These are phyloP conservation scores for Chloroclystis v-ata DNA, from an alignment of 2,888 invertebrate genomes.

Conservation along the genomic window DNA sequence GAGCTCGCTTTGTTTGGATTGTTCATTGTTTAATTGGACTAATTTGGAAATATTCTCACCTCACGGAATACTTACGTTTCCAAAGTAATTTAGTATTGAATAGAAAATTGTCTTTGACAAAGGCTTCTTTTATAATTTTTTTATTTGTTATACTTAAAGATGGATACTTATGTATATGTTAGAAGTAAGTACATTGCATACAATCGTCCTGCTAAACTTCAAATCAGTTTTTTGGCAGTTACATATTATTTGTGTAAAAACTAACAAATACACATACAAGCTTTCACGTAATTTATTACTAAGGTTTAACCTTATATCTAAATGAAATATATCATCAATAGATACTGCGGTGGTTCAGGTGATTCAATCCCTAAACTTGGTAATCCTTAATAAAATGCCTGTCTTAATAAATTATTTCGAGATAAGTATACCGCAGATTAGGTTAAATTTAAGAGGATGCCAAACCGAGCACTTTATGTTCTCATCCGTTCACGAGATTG, in stretches of 20 bases:
- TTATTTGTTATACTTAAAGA: no score
- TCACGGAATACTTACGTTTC: neutral
- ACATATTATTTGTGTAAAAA: no score
- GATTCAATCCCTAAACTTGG: conserved; percentile 32
- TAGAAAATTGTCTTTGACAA: no score
- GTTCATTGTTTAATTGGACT: conserved; percentile 8
- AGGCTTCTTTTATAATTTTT: no score
- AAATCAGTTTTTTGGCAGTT: no score
- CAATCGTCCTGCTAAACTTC: no score
- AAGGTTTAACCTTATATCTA: neutral
- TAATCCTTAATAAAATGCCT: conserved; percentile 39
- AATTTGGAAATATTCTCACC: conserved; percentile 3
- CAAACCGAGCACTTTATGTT: conserved; percentile 15
- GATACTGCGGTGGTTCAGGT: conserved; percentile 27
- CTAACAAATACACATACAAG: no score
- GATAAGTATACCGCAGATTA: conserved; percentile 25
- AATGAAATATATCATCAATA: conserved; percentile 17
- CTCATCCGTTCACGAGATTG: conserved; percentile 9
- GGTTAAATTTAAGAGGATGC: conserved; percentile 20
- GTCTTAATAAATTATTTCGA: conserved; percentile 37
- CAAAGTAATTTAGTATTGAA: neutral
- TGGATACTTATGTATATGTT: no score
- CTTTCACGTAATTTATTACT: no score
- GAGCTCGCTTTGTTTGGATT: conserved; percentile 3
- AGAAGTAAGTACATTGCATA: no score